Evolutionary conservation across 2,113 vertebrate species (phyloP).

Genomic region (Anser cygnoides): DNA sequence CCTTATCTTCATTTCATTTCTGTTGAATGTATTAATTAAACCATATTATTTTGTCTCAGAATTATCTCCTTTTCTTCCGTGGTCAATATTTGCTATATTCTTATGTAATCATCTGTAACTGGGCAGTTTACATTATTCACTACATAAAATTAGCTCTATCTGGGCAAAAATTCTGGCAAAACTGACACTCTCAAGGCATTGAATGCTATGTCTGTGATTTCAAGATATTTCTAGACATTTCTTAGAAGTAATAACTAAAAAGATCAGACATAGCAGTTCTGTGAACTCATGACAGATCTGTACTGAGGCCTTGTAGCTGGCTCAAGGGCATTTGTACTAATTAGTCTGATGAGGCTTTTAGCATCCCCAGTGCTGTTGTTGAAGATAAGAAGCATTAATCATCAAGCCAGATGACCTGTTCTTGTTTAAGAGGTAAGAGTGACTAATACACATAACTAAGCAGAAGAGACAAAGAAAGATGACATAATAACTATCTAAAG

Average conservation of each 20-base stretch:
- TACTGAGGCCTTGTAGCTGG: neutral
- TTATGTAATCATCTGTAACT: neutral
- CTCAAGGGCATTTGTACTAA: constrained; percentile 25
- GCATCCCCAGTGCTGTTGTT: neutral
- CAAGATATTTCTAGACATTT: neutral
- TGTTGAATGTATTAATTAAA: neutral
- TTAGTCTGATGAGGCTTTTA: constrained; percentile 37
- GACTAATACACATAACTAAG: constrained; percentile 9
- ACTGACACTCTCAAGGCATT: neutral
- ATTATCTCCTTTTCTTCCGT: neutral
- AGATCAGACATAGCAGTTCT: neutral
- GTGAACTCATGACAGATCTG: neutral
- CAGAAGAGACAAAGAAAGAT: constrained; percentile 8
- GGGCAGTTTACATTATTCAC: neutral
- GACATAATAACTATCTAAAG: neutral
- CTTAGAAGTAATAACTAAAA: neutral
- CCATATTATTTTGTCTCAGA: neutral
- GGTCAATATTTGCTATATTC: neutral
- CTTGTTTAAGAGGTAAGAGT: neutral
- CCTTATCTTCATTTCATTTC: neutral
- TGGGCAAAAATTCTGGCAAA: neutral
- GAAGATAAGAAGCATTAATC: constrained; percentile 32
- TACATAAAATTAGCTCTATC: neutral
- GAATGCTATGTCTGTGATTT: neutral
- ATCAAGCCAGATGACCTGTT: constrained; percentile 18